Conservation (phyloP, 2,888 invertebrate genomes). For the Chromoteleia sp. region DNA sequence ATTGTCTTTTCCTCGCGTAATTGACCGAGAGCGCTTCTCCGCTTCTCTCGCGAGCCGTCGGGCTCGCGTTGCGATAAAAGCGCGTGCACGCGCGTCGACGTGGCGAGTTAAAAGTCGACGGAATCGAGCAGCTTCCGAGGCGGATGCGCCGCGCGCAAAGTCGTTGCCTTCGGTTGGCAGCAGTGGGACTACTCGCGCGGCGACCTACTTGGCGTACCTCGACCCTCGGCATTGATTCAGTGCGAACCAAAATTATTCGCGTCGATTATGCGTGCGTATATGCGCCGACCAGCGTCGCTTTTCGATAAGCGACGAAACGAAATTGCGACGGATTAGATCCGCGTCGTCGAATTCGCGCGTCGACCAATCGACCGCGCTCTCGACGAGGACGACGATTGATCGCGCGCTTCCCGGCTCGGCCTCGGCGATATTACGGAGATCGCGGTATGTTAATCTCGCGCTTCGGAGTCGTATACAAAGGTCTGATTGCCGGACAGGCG, state of each 20-base stretch:
- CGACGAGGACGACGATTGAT: not conserved
- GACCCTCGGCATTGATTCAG: conserved; percentile 84
- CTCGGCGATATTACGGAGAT: not conserved
- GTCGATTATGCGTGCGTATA: conserved; percentile 72
- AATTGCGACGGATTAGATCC: not conserved
- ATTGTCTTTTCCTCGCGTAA: conserved; percentile 8
- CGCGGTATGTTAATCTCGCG: conserved; percentile 14
- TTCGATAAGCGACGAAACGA: not conserved
- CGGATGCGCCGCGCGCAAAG: conserved; percentile 67
- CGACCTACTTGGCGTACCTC: conserved; percentile 84
- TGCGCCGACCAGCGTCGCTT: conserved; percentile 11
- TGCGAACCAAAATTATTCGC: conserved; percentile 80
- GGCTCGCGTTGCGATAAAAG: conserved; percentile 13
- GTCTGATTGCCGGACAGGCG: conserved; percentile 76
- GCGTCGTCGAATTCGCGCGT: too few relatives aligned
- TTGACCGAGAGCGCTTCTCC: too few relatives aligned
- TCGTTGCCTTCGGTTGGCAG: conserved; percentile 78
- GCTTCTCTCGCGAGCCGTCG: conserved; percentile 15
- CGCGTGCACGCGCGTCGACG: conserved; percentile 15
- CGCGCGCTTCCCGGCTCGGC: too few relatives aligned
- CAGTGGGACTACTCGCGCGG: conserved; percentile 81
- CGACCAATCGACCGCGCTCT: not conserved
- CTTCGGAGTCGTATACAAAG: conserved; percentile 14
- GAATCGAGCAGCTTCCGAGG: conserved; percentile 72
- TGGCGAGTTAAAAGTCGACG: conserved; percentile 33